phyloP scores from a whole-genome alignment of 2,888 invertebrate species.

The Stenodera caucasica region DNA sequence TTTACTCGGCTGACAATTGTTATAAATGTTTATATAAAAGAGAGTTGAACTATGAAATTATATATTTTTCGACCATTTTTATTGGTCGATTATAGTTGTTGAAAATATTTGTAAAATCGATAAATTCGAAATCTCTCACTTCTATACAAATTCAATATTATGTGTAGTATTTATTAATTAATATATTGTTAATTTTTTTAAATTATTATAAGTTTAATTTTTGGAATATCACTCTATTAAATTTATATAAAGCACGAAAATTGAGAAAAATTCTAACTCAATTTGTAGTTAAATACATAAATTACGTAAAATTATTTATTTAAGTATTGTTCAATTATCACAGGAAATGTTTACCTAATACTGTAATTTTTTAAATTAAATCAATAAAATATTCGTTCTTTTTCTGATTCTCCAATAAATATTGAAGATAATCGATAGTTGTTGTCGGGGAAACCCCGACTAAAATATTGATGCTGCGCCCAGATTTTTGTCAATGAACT shows the following conservation, averaged over 20 bases:
- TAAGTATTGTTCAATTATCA: conserved; percentile 39
- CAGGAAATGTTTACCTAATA: conserved; percentile 39
- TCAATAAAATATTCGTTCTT: conserved; percentile 38
- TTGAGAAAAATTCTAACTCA: neutral
- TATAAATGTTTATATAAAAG: neutral
- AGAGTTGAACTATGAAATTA: neutral
- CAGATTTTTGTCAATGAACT: no score
- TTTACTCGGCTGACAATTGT: neutral
- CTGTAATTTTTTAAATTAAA: conserved; percentile 35
- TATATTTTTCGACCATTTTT: neutral
- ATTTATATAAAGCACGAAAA: conserved; percentile 20
- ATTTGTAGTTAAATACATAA: neutral
- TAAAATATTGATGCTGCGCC: no score
- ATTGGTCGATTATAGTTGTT: neutral
- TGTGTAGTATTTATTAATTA: conserved; percentile 15
- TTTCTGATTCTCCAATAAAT: conserved; percentile 28
- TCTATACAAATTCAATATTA: neutral
- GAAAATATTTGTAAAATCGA: neutral
- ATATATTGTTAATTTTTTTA: conserved; percentile 8
- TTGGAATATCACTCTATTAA: no score
- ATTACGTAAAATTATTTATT: conserved; percentile 8
- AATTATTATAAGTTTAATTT: no score
- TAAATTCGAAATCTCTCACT: neutral
- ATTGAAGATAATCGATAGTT: neutral
- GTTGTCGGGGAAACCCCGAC: neutral